phyloP scores from a whole-genome alignment of 2,113 vertebrate genomes.

The Monarcha castaneiventris region DNA sequence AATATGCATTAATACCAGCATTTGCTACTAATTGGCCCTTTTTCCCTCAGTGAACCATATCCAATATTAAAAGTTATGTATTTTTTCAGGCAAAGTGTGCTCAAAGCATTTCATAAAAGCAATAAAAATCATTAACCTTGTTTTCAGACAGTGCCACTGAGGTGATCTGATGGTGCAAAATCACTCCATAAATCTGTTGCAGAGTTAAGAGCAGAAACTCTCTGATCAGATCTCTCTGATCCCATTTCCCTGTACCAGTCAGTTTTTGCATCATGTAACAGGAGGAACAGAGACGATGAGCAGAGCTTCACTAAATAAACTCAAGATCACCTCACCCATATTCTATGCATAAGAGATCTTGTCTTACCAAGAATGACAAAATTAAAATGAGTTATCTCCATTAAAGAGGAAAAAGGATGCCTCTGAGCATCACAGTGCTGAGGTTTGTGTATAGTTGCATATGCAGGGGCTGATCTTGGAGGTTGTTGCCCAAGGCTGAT shows the following conservation, averaged over 20 bases:
- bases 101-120: background rate
- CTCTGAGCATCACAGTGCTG: background rate
- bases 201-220: background rate
- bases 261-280: background rate
- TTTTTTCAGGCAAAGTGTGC: background rate
- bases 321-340: background rate
- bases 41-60: background rate
- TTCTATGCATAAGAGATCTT: background rate
- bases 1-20: background rate
- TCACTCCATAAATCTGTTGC: background rate
- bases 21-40: background rate
- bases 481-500: background rate
- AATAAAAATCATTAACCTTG: background rate
- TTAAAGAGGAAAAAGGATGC: background rate
- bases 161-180: background rate
- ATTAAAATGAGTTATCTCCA: background rate
- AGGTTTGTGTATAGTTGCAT: background rate
- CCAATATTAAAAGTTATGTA: background rate
- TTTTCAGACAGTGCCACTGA: background rate
- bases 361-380: background rate
- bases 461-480: background rate
- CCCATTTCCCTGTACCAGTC: background rate
- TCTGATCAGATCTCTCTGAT: background rate
- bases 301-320: background rate
- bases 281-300: background rate